phyloP scores from a whole-genome alignment of 2,888 invertebrate species.

The Cryptus viduatorius region DNA sequence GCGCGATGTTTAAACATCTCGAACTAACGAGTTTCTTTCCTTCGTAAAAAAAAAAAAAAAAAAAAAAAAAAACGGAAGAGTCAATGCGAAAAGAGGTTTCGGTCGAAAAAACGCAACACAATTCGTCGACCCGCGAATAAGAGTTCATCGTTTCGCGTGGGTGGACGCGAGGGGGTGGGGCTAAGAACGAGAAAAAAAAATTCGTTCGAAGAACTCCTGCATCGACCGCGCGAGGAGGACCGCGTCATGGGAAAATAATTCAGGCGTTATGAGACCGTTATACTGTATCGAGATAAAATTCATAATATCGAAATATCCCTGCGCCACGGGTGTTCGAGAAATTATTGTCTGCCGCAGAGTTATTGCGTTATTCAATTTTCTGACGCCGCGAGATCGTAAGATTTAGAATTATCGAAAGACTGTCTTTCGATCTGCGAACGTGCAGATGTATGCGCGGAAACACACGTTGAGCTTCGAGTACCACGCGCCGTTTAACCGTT shows the following conservation, averaged over 20 bases:
- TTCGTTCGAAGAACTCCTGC: conserved; percentile 56
- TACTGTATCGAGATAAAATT: too few relatives aligned
- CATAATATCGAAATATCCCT: too few relatives aligned
- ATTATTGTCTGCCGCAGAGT: too few relatives aligned
- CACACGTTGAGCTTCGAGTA: conserved; percentile 7
- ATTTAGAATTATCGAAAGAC: neutral
- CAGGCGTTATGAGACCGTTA: conserved; percentile 44
- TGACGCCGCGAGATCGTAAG: conserved; percentile 2
- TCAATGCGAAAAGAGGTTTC: conserved; percentile 17
- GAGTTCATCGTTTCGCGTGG: conserved; percentile 68
- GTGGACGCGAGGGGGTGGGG: conserved; percentile 43
- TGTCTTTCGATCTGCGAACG: neutral
- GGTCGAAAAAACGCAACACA: conserved; percentile 48
- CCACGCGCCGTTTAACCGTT: conserved; percentile 31
- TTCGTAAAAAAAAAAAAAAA: neutral
- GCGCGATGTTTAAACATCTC: neutral
- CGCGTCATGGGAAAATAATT: conserved; percentile 47
- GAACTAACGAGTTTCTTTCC: neutral
- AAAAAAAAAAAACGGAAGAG: neutral
- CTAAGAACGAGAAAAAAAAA: conserved; percentile 5
- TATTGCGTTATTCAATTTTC: neutral
- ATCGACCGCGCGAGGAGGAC: conserved; percentile 24
- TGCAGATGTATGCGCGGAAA: neutral
- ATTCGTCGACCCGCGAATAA: conserved; percentile 53
- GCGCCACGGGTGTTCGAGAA: too few relatives aligned